These are phyloP conservation scores for Aphodius sticticus DNA, from an alignment of 2,888 invertebrate species.

Conservation along the genomic window DNA sequence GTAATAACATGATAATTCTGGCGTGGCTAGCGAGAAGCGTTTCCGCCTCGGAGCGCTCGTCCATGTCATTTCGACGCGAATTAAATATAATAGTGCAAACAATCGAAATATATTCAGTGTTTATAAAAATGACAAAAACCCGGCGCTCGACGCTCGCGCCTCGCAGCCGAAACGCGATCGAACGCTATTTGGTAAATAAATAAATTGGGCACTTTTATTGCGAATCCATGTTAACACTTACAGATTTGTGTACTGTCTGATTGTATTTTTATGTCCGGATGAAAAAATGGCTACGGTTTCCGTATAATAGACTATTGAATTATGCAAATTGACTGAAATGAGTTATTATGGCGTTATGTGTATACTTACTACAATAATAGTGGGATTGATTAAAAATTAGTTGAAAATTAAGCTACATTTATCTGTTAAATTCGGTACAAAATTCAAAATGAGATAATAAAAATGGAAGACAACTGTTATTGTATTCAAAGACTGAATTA, in stretches of 20 bases:
- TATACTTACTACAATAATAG: too few species aligned
- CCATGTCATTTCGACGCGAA: not conserved
- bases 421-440: too few species aligned
- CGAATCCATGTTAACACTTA: not conserved
- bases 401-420: too few species aligned
- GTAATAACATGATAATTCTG: not conserved
- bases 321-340: not conserved
- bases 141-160: not conserved
- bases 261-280: slow-evolving; percentile 4
- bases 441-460: too few species aligned
- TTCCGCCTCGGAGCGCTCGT: not conserved
- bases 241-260: not conserved
- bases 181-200: slow-evolving; percentile 4
- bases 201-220: not conserved
- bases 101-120: not conserved
- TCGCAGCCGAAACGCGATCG: not conserved
- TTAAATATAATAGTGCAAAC: not conserved
- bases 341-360: not conserved
- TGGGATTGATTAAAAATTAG: too few species aligned
- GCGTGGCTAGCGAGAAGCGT: not conserved
- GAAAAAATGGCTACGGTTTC: not conserved
- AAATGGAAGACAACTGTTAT: too few species aligned
- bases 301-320: not conserved
- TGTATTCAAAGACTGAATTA: too few species aligned
- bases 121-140: slow-evolving; percentile 4